Evolutionary conservation across 1,140 invertebrate genomes (phyloP), one percentile per base, ranked within the genome.

Genomic region (Oscheius sp.): DNA sequence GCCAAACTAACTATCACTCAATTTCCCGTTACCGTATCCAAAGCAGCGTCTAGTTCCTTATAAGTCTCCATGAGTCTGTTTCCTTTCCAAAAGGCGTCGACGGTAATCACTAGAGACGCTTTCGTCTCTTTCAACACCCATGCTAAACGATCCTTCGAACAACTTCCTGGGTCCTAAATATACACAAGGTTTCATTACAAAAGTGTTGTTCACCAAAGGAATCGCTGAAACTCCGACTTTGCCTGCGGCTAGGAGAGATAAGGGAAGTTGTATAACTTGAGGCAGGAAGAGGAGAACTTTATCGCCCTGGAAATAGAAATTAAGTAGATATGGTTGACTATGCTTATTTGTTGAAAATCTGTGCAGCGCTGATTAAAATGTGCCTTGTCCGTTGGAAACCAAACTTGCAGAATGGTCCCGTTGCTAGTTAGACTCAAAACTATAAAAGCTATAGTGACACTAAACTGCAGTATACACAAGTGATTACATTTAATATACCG

Each of bases 251-350:
- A 68, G 13, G 61, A 68, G 36, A 0, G 67, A 36, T 18, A 68
- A 20, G 1, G 67, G 67, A 18, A 68, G 52, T 18, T 68, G 67
- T 20, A 68, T 59, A 26, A 68, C 10, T 42, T 42, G 52, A 3
- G 67, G 67, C 3, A 68, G 23, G 36, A 59, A 61, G 26, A 68
- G 52, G 23, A 68, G 29, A 13, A 74, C 20, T 49, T 45, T 49
- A 18, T 68, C 64, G 1, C 92, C 92, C 1, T 95, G 94, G 76
- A 97, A 93, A 26, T 4, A n/a, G n/a, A n/a, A n/a, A n/a, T n/a
- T n/a, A n/a, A n/a, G n/a, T n/a, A n/a, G n/a, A n/a, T n/a, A n/a
- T n/a, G n/a, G n/a, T n/a, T n/a, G n/a, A n/a, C n/a, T n/a, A n/a
- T n/a, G n/a, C n/a, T n/a, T n/a, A n/a, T n/a, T n/a, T n/a, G n/a